These are phyloP conservation scores for Onychomys torridus DNA, from an alignment of 2,797 vertebrate species.

Conservation along the genomic window DNA sequence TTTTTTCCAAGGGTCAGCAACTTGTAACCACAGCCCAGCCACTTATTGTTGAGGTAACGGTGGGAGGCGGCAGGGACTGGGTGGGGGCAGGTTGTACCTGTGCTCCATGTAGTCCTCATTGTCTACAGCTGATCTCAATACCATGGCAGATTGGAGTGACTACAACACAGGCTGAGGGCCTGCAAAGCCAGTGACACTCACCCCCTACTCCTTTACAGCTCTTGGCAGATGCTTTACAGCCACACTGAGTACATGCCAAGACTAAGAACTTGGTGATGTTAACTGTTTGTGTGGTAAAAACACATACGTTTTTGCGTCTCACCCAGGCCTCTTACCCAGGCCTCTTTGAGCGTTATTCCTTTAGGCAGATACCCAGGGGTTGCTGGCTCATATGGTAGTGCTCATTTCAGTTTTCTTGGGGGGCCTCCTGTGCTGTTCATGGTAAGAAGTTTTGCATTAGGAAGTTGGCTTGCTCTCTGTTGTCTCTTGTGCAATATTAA, in stretches of 20 bases:
- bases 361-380: not conserved
- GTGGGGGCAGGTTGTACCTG: too few relatives aligned
- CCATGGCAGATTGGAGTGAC: not conserved
- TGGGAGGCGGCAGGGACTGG: too few relatives aligned
- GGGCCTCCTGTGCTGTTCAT: not conserved
- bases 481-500: not conserved
- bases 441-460: not conserved
- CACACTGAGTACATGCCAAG: not conserved
- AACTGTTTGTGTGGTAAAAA: not conserved
- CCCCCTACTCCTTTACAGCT: not conserved
- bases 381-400: not conserved
- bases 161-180: not conserved
- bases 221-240: not conserved
- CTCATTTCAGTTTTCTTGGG: not conserved
- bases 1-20: conserved; percentile 32
- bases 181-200: not conserved
- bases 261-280: not conserved
- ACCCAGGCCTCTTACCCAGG: not conserved
- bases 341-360: not conserved
- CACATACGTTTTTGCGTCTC: not conserved
- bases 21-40: not conserved
- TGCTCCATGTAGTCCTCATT: not conserved
- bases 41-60: conserved; percentile 13
- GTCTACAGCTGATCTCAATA: not conserved
- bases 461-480: not conserved